Evolutionary conservation across 2,113 vertebrate genomes (phyloP), one percentile per base, ranked within the genome.

Genomic region (Chloropsis cyanopogon): DNA sequence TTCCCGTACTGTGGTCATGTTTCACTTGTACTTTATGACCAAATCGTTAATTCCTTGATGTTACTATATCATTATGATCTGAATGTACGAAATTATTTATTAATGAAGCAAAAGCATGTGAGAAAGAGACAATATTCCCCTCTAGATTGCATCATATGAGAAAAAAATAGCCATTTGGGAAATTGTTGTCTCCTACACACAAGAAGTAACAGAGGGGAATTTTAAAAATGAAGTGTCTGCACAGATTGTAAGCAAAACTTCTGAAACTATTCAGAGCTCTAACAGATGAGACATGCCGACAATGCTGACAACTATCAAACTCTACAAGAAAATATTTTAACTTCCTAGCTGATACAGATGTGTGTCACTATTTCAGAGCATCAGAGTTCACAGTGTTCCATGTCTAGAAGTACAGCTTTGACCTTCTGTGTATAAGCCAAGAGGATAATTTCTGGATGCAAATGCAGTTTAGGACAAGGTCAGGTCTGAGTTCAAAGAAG

Each of bases 161-260:
- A 69, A 91, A 86, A 93, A 83, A 86, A 69, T 33, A 83, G 11
- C 31, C 37, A 46, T 75, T 86, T 78, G 65, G 80, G 88, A 86
- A 82, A 86, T 70, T 65, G 23, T 20, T 60, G 22, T 86, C 75
- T 90, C 49, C 37, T 75, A 52, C 69, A 71, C n/a, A 31, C 7
- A 64, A 92, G 66, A 86, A 89, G 14, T 82, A 84, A 60, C 46
- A 46, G 75, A 91, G 80, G 76, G 82, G 64, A 92, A 95, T 66
- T 93, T 92, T 86, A 46, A 92, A 95, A 88, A 64, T 33, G 3
- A 81, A 83, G n/a, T 24, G 44, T 64, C 49, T 90, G 18, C 69
- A 92, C 44, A 88, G 61, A 95, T 46, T 57, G 76, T 93, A 90
- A 96, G 57, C n/a, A 88, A 93, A 92, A 73, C 60, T 91, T 87